A percentile compares a stretch with the other conserved stretches of the same genome.
phyloP scores from a whole-genome alignment of 2,888 invertebrate species.

The Drosophila barbarae region DNA sequence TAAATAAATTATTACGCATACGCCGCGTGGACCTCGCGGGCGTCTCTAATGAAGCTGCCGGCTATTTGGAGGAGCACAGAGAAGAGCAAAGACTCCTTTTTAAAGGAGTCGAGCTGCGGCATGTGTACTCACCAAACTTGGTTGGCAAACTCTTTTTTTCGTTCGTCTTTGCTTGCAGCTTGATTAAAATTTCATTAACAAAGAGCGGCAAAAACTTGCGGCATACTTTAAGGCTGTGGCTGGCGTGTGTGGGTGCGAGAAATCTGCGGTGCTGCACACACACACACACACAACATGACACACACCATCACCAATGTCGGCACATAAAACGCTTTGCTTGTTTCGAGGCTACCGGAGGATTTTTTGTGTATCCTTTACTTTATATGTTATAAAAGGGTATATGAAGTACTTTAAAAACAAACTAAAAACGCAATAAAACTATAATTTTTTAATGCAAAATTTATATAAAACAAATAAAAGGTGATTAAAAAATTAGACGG shows the following conservation, averaged over 20 bases:
- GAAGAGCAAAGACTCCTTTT: slow-evolving; percentile 2
- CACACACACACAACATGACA: slow-evolving; percentile 9
- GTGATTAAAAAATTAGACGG: background rate
- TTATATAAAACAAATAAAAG: background rate
- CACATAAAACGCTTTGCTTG: slow-evolving; percentile 64
- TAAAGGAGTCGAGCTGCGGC: slow-evolving; percentile 22
- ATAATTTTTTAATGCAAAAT: background rate
- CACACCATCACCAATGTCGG: slow-evolving; percentile 28
- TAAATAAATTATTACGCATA: slow-evolving; percentile 71
- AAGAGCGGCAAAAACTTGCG: slow-evolving; percentile 58
- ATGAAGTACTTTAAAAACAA: no score
- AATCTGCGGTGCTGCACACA: slow-evolving; percentile 59
- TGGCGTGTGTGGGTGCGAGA: slow-evolving; percentile 47
- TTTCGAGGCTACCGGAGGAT: slow-evolving; percentile 46
- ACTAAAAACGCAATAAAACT: accelerated
- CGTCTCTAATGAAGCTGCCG: slow-evolving; percentile 66
- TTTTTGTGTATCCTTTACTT: slow-evolving; percentile 21
- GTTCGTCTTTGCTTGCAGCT: slow-evolving; percentile 41
- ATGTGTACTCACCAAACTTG: slow-evolving; percentile 39
- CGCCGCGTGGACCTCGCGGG: slow-evolving; percentile 46
- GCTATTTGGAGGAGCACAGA: slow-evolving; percentile 51
- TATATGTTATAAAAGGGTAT: no score
- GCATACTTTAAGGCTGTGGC: slow-evolving; percentile 65
- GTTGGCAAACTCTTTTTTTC: slow-evolving; percentile 39
- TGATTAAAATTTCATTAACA: slow-evolving; percentile 75